Evolutionary conservation across 2,797 vertebrate genomes (phyloP).

Genomic region (Ataeniobius toweri): DNA sequence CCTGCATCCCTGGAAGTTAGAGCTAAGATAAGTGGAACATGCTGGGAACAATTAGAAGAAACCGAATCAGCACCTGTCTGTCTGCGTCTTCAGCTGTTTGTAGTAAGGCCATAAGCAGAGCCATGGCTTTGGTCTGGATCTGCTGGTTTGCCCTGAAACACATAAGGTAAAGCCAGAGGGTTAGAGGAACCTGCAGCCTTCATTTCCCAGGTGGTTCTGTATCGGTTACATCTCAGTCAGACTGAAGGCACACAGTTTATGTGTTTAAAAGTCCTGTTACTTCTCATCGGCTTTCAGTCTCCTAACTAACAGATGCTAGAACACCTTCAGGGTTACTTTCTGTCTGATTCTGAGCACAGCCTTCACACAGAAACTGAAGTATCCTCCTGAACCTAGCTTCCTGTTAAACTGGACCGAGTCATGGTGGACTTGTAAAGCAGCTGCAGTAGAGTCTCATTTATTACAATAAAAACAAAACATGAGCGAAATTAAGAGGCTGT

Average conservation of each 20-base stretch:
- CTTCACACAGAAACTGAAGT: too few relatives aligned
- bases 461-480: too few relatives aligned
- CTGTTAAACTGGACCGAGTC: too few relatives aligned
- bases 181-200: neutral
- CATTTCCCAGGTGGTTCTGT: neutral
- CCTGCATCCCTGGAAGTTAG: conserved; percentile 55
- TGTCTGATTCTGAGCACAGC: too few relatives aligned
- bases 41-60: neutral
- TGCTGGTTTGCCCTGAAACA: conserved; percentile 86
- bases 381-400: too few relatives aligned
- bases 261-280: conserved; percentile 36
- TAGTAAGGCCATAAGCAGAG: conserved; percentile 90
- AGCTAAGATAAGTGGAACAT: conserved; percentile 77
- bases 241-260: conserved; percentile 4
- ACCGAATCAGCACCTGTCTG: conserved; percentile 77
- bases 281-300: neutral
- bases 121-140: conserved; percentile 97
- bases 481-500: too few relatives aligned
- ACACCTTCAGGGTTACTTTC: neutral
- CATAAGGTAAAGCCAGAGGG: neutral
- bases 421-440: neutral
- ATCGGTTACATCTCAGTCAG: neutral
- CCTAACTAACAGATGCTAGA: fast-evolving
- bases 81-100: conserved; percentile 85
- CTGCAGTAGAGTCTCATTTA: neutral